These are phyloP conservation scores for Dipodomys ordii DNA, from an alignment of 2,113 vertebrate species.

Conservation along the genomic window DNA sequence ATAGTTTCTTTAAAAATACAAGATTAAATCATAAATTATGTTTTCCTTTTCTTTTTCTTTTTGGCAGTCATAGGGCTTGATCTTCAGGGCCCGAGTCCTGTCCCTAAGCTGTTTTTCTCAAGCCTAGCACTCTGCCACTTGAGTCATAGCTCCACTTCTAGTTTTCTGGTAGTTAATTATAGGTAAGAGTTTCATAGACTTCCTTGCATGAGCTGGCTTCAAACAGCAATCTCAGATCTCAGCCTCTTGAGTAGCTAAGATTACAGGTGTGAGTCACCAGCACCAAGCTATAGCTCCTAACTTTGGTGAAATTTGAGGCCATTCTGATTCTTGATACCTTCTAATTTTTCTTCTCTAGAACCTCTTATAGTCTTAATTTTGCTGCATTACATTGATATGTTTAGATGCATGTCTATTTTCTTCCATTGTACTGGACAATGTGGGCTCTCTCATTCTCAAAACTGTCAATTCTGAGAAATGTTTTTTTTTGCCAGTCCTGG, in stretches of 20 bases:
- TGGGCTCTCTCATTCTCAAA: conserved; percentile 14
- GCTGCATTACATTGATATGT: neutral
- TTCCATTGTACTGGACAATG: neutral
- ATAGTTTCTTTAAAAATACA: neutral
- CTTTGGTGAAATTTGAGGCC: neutral
- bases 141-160: no score
- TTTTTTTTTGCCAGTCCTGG: no score
- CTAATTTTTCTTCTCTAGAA: conserved; percentile 40
- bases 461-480: neutral
- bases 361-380: conserved; percentile 45
- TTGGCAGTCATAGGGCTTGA: no score
- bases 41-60: conserved; percentile 51
- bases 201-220: no score
- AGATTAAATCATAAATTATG: conserved; percentile 8
- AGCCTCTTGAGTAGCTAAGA: no score
- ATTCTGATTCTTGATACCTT: conserved; percentile 3
- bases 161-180: no score
- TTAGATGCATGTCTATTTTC: neutral
- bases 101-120: no score
- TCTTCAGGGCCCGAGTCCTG: no score
- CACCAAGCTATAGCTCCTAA: neutral
- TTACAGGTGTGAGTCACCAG: no score
- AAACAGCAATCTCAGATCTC: no score
- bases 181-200: no score
- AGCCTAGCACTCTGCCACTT: no score